Percentiles rank a stretch among this genome's conserved stretches.
phyloP scores from a whole-genome alignment of 2,113 vertebrate genomes.

The Syngnathus scovelli region DNA sequence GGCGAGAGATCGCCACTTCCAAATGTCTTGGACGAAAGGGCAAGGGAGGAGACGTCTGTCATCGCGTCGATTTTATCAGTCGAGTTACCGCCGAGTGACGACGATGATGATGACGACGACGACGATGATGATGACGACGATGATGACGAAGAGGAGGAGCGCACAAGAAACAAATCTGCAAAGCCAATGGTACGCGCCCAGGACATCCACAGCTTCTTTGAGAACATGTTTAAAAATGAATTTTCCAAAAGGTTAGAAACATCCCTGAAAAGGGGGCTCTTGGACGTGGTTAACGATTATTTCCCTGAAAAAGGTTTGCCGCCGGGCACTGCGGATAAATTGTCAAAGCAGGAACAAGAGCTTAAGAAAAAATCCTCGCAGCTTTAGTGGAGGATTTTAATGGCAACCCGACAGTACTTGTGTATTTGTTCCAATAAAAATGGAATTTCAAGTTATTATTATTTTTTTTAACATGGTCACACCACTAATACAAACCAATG shows the following conservation, averaged over 20 bases:
- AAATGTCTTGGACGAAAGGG: not conserved
- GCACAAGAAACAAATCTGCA: not conserved
- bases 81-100: not conserved
- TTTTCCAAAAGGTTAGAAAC: constrained; percentile 3
- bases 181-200: not conserved
- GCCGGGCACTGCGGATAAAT: not conserved
- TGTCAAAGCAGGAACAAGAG: not conserved
- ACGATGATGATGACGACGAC: not conserved
- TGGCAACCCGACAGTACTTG: not conserved
- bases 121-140: no score
- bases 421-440: not conserved
- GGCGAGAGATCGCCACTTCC: not conserved
- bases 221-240: constrained; percentile 5
- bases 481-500: not conserved
- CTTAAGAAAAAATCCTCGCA: not conserved
- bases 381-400: constrained; percentile 2
- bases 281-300: not conserved
- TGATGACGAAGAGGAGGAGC: not conserved
- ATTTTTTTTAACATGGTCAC: not conserved
- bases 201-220: constrained; percentile 1
- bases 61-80: not conserved
- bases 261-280: constrained; percentile 4
- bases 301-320: not conserved
- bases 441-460: not conserved
- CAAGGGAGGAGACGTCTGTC: not conserved